Percentiles rank a stretch among this genome's conserved stretches.
Evolutionary conservation across 2,797 vertebrate genomes (phyloP).

Genomic region (Microchirus variegatus): DNA sequence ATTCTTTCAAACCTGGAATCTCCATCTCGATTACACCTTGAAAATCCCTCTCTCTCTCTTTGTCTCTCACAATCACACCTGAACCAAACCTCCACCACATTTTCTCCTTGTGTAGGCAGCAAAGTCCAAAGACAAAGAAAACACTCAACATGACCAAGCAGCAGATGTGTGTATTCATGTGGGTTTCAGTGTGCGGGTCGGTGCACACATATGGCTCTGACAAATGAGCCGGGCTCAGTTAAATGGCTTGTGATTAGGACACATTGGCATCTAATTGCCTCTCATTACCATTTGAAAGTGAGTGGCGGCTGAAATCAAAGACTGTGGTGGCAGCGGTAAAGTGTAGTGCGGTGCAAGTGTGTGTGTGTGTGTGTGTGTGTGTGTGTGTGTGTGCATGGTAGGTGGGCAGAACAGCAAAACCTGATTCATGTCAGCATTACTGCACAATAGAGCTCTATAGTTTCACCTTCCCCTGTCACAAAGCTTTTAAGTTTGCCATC

Average conservation of each 20-base stretch:
- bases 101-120: slow-evolving; percentile 9
- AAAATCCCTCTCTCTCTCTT: slow-evolving; percentile 30
- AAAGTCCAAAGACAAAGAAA: slow-evolving; percentile 45
- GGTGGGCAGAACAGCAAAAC: slow-evolving; percentile 20
- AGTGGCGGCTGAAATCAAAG: slow-evolving; percentile 76
- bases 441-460: slow-evolving; percentile 31
- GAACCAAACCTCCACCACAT: neutral
- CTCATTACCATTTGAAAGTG: slow-evolving; percentile 82
- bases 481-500: slow-evolving; percentile 5
- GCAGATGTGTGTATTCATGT: slow-evolving; percentile 56
- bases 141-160: slow-evolving; percentile 32
- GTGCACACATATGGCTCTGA: slow-evolving; percentile 59
- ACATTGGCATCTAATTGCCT: slow-evolving; percentile 80
- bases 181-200: slow-evolving; percentile 41
- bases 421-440: slow-evolving; percentile 33
- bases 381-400: neutral
- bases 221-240: slow-evolving; percentile 75
- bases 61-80: neutral
- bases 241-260: slow-evolving; percentile 81
- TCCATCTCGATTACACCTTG: slow-evolving; percentile 51
- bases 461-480: slow-evolving; percentile 15
- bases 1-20: slow-evolving; percentile 49
- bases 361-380: slow-evolving; percentile 3
- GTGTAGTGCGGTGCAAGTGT: slow-evolving; percentile 4
- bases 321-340: slow-evolving; percentile 49